These are phyloP conservation scores for Dasysyrphus albostriatus DNA, from an alignment of 2,888 invertebrate genomes.

Conservation along the genomic window DNA sequence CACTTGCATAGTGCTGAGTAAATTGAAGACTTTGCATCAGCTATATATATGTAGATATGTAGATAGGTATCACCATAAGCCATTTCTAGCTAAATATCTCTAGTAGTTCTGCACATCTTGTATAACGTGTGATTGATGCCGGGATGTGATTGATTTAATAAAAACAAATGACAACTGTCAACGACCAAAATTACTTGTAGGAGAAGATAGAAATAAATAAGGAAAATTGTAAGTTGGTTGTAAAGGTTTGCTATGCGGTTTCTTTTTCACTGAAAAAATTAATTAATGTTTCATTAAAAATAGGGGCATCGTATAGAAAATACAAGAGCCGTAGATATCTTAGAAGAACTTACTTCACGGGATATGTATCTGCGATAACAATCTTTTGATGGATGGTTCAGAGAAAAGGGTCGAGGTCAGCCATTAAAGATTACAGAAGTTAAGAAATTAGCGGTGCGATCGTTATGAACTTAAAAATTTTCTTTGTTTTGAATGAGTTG, in stretches of 20 bases:
- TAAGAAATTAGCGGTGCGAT: background rate
- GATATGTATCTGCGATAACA: conserved; percentile 52
- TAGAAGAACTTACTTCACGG: conserved; percentile 26
- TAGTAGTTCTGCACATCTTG: conserved; percentile 28
- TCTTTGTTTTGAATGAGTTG: background rate
- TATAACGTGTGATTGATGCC: conserved; percentile 46
- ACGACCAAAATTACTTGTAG: conserved; percentile 50
- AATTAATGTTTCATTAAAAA: conserved; percentile 25
- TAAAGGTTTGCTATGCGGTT: conserved; percentile 6
- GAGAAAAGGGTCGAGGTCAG: conserved; percentile 57
- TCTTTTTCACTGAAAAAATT: conserved; percentile 27
- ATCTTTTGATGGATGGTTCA: conserved; percentile 49
- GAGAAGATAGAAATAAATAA: conserved; percentile 30
- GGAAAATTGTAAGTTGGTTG: conserved; percentile 19
- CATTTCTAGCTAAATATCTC: background rate
- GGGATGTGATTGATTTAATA: conserved; percentile 68
- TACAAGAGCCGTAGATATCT: background rate
- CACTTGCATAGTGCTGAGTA: background rate
- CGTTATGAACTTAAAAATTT: background rate
- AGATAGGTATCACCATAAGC: background rate
- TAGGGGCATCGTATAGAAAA: conserved; percentile 17
- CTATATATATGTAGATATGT: background rate
- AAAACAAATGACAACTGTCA: conserved; percentile 72
- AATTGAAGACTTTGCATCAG: conserved; percentile 4
- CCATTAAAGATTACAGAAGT: background rate